Percentiles rank a stretch among this genome's conserved stretches.
Evolutionary conservation across 2,113 vertebrate genomes (phyloP).

Genomic region (Pagrus major): DNA sequence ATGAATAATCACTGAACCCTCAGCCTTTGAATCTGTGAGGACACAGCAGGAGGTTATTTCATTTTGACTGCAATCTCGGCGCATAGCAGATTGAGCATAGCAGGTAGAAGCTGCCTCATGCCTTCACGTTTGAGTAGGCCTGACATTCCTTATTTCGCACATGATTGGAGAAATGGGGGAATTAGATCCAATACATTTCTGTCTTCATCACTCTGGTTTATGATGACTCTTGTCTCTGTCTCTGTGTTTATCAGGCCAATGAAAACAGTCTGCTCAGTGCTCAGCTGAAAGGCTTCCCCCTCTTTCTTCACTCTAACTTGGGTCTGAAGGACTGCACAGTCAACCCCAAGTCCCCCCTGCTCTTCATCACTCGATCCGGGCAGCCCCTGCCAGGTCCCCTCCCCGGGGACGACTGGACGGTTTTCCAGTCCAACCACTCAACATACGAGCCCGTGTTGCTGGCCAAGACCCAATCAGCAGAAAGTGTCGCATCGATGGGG

Average conservation of each 20-base stretch:
- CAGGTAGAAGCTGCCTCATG: conserved; percentile 72
- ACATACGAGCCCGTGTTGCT: conserved; percentile 95
- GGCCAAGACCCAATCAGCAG: conserved; percentile 94
- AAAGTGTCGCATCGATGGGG: conserved; percentile 90
- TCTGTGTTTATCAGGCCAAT: conserved; percentile 87
- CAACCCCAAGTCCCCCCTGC: conserved; percentile 94
- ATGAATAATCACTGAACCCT: conserved; percentile 52
- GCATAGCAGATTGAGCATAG: conserved; percentile 68
- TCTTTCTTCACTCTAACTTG: conserved; percentile 97
- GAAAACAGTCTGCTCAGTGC: conserved; percentile 98
- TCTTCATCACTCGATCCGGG: conserved; percentile 93
- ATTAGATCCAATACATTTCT: conserved; percentile 62
- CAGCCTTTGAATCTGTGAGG: conserved; percentile 48
- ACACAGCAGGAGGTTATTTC: conserved; percentile 68
- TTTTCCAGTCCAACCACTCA: conserved; percentile 98
- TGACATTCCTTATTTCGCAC: conserved; percentile 76
- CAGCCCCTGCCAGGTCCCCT: conserved; percentile 94
- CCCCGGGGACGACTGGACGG: conserved; percentile 96
- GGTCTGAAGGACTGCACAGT: conserved; percentile 96
- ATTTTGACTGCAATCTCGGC: conserved; percentile 53
- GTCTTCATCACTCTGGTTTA: conserved; percentile 59
- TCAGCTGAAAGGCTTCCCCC: conserved; percentile 97
- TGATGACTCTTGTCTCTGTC: conserved; percentile 60
- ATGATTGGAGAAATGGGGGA: conserved; percentile 63
- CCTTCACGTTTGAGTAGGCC: conserved; percentile 65